Conservation (phyloP, 2,113 vertebrate genomes). For the Scomber scombrus region DNA sequence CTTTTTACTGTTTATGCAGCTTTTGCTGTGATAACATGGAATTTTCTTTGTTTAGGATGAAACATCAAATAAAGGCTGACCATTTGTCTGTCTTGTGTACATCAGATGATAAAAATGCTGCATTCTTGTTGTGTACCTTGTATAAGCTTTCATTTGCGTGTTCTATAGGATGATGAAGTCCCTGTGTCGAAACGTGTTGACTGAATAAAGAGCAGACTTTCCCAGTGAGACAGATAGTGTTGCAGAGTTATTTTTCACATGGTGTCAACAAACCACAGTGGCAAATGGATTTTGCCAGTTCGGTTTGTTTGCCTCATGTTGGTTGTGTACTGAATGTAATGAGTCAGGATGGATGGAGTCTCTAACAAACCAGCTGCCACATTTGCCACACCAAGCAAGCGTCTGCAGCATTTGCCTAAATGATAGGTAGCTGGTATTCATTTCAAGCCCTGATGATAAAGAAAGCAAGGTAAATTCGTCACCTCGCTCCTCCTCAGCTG, state of each 20-base stretch:
- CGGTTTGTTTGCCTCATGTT: slow-evolving; percentile 57
- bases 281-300: slow-evolving; percentile 65
- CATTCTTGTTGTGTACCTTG: neutral
- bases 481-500: neutral
- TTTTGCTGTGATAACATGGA: no score
- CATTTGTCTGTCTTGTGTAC: neutral
- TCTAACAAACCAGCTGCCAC: slow-evolving; percentile 45
- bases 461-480: neutral
- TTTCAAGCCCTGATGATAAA: neutral
- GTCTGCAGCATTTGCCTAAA: neutral
- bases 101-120: neutral
- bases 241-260: slow-evolving; percentile 65
- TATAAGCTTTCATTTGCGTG: neutral
- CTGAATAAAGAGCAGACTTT: slow-evolving; percentile 47
- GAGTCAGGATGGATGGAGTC: slow-evolving; percentile 57
- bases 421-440: slow-evolving; percentile 16
- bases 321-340: slow-evolving; percentile 60
- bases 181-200: slow-evolving; percentile 6
- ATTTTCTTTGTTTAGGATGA: no score
- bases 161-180: slow-evolving; percentile 25
- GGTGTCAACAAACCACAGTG: slow-evolving; percentile 58
- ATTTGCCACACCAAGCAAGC: slow-evolving; percentile 9
- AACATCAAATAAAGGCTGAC: no score
- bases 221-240: slow-evolving; percentile 21
- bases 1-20: no score